Evolutionary conservation across 2,888 invertebrate species (phyloP), one percentile per base, ranked within the genome.

Genomic region (Anoplius nigerrimus): DNA sequence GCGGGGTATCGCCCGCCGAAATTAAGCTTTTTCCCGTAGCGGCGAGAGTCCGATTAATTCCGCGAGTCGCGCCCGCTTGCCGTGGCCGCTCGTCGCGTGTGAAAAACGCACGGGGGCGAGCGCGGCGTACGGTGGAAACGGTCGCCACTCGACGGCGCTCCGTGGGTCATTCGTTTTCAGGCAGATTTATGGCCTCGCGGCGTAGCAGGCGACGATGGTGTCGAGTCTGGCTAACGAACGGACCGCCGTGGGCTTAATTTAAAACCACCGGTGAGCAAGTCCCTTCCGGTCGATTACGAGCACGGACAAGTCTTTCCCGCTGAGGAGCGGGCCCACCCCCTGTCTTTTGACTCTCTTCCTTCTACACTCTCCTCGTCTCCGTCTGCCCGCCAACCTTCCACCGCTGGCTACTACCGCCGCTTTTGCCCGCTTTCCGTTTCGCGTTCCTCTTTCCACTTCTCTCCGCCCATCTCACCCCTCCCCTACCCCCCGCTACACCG

Each of bases 221-320:
- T 76, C 79, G 76, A 71, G 69, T 61, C 62, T 6, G 72, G 69
- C 77, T 79, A 79, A 79, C 79, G 79, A 79, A 79, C 75, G 73
- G 76, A 62, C 75, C 73, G 73, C 67, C 22, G 62, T 8, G 52
- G 75, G 75, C 71, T 81, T 80, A 79, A 81, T 81, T 81, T 81
- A 80, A 80, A 81, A 82, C 74, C 75, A 73, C 77, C 76, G 65
- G 80, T 69, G 80, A 72, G 79, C 65, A 71, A 72, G 66, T 77
- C 79, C 74, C 82, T 83, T 84, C 84, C 83, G 83, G 77, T 83
- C 83, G 83, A 84, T 84, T 84, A 82, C 79, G 75, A 69, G 66
- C 68, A 34, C 61, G 80, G 79, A 83, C 83, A 80, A 79, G 77
- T 78, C 78, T 82, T 80, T 82, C 79, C 56, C 61, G 62, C 24